A percentile compares a stretch with the other conserved stretches of the same genome.
Evolutionary conservation across 2,113 vertebrate genomes (phyloP).

Genomic region (Psettodes erumei): DNA sequence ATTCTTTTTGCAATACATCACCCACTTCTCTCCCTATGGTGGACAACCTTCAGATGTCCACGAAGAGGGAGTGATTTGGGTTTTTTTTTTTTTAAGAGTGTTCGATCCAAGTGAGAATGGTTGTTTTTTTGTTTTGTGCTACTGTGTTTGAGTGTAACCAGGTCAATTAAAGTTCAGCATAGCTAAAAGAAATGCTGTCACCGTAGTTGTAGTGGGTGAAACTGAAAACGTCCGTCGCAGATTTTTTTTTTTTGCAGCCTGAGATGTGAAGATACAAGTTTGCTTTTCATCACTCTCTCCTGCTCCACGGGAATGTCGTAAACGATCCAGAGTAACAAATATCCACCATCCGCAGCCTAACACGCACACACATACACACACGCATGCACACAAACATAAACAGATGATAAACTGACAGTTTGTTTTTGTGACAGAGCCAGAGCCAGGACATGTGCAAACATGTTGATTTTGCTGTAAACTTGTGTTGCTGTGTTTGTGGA

Average conservation of each 20-base stretch:
- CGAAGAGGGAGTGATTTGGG: constrained; percentile 30
- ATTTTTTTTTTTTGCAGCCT: constrained; percentile 14
- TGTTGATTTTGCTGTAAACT: constrained; percentile 73
- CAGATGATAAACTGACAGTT: constrained; percentile 69
- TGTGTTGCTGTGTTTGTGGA: constrained; percentile 69
- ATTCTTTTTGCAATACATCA: constrained; percentile 36
- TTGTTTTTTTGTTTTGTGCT: constrained; percentile 29
- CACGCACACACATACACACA: constrained; percentile 57
- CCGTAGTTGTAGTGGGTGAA: constrained; percentile 22
- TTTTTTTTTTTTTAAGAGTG: constrained; percentile 33
- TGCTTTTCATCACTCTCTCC: constrained; percentile 36
- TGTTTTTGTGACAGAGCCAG: constrained; percentile 59
- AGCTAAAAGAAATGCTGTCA: constrained; percentile 3
- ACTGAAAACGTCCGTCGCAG: constrained; percentile 18
- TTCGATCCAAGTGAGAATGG: constrained; percentile 22
- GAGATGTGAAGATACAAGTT: constrained; percentile 44
- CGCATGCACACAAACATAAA: too few relatives aligned
- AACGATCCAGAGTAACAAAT: constrained; percentile 62
- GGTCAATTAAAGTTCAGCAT: constrained; percentile 37
- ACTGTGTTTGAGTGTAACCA: constrained; percentile 1
- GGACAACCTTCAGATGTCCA: constrained; percentile 44
- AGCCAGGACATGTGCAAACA: constrained; percentile 75
- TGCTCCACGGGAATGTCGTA: constrained; percentile 38
- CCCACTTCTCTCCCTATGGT: background rate
- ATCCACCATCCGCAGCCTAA: constrained; percentile 35